Conservation (phyloP, 1,140 invertebrate species). For the Leptestheria dahalacensis region DNA sequence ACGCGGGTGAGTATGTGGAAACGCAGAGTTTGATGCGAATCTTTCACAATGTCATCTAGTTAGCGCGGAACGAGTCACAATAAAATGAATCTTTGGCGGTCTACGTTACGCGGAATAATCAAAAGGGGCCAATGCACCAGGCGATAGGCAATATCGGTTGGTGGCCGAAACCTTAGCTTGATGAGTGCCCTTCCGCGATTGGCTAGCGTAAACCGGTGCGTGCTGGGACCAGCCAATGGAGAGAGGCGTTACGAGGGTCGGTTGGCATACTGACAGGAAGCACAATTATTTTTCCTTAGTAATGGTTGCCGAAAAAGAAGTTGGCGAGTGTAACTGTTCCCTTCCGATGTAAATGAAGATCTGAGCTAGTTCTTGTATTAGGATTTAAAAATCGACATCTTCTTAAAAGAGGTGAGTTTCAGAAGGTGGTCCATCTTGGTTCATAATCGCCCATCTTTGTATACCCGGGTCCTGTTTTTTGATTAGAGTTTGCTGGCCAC, state of each 20-base stretch:
- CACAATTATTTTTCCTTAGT: conserved; percentile 12
- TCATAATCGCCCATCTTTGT: too few species aligned
- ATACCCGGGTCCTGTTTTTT: too few species aligned
- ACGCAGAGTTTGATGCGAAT: too few species aligned
- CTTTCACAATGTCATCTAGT: too few species aligned
- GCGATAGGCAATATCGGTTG: background rate
- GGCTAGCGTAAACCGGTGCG: background rate
- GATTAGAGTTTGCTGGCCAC: too few species aligned
- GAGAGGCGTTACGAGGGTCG: background rate
- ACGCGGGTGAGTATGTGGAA: too few species aligned
- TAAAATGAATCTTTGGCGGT: background rate
- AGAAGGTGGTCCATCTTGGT: too few species aligned
- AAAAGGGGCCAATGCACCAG: background rate
- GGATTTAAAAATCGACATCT: background rate
- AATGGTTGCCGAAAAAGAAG: conserved; percentile 11
- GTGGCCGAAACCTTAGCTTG: background rate
- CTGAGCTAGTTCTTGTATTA: background rate
- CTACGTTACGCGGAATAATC: background rate
- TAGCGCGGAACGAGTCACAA: background rate
- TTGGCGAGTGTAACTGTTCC: background rate
- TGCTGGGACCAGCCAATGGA: conserved; percentile 1
- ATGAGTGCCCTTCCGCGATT: background rate
- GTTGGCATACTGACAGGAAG: conserved; percentile 6
- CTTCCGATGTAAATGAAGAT: background rate
- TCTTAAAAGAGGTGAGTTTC: too few species aligned